These are phyloP conservation scores for Coptotermes formosanus DNA, from an alignment of 1,140 invertebrate genomes.

Conservation along the genomic window DNA sequence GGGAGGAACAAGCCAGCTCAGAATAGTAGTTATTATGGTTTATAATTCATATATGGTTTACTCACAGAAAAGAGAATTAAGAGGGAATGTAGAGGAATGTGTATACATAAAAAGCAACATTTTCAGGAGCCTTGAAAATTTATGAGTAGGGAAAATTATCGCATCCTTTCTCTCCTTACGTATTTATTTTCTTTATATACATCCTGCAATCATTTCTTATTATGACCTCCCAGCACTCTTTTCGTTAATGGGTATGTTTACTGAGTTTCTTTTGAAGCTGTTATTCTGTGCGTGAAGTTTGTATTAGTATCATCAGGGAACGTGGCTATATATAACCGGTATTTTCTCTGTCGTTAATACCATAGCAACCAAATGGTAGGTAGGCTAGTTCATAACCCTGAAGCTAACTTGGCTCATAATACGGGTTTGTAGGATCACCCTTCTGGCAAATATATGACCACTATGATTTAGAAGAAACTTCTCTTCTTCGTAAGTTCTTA, in stretches of 20 bases:
- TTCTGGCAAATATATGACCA: too few relatives aligned
- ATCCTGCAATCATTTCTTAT: background rate
- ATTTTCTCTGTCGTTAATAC: background rate
- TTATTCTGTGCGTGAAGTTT: background rate
- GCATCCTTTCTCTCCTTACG: background rate
- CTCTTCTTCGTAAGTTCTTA: too few relatives aligned
- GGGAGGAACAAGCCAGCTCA: too few relatives aligned
- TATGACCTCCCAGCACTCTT: background rate
- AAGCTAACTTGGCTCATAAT: too few relatives aligned
- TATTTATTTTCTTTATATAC: background rate
- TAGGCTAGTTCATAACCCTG: too few relatives aligned
- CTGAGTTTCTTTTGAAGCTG: background rate
- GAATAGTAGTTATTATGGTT: too few relatives aligned
- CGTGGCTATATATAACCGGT: background rate
- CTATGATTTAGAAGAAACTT: too few relatives aligned
- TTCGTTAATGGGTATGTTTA: background rate
- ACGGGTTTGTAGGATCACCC: too few relatives aligned
- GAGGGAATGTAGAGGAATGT: background rate
- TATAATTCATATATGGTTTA: too few relatives aligned
- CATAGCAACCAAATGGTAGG: background rate
- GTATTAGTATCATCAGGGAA: background rate
- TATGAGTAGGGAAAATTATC: constrained; percentile 15
- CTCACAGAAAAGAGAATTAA: too few relatives aligned
- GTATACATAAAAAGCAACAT: background rate
- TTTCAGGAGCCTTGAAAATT: background rate